A percentile compares a stretch with the other conserved stretches of the same genome.
Conservation (phyloP, 2,113 vertebrate species). For the Platysteira castanea region DNA sequence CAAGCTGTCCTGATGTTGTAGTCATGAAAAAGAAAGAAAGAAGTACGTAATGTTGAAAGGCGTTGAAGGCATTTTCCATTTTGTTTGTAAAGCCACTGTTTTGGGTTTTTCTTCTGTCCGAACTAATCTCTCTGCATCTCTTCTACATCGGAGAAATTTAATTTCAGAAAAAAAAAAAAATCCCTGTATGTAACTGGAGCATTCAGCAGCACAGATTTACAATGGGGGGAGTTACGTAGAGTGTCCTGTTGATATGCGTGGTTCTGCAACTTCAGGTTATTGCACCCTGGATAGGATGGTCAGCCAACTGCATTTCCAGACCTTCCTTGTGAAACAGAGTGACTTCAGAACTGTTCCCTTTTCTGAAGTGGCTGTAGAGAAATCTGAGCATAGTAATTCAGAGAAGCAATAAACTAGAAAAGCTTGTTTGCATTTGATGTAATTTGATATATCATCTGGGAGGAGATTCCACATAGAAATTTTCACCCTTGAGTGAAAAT, state of each 20-base stretch:
- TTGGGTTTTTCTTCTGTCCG: neutral
- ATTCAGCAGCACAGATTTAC: neutral
- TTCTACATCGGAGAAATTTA: neutral
- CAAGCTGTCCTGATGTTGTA: neutral
- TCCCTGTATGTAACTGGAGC: neutral
- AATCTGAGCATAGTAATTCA: neutral
- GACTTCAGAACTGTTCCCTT: neutral
- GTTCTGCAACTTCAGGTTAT: neutral
- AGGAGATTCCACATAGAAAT: neutral
- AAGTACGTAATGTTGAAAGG: neutral
- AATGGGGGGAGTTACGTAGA: accelerated
- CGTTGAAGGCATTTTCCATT: neutral
- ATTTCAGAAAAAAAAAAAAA: neutral
- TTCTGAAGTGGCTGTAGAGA: neutral
- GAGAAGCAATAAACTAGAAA: neutral
- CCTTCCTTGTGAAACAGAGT: neutral
- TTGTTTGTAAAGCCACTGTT: neutral
- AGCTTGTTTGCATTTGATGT: neutral
- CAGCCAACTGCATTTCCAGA: neutral
- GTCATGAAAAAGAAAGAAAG: neutral
- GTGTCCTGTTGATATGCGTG: neutral
- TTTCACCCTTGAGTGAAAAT: neutral
- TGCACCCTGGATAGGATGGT: neutral
- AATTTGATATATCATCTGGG: neutral
- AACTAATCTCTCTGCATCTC: neutral